Percentiles rank a stretch among this genome's conserved stretches.
These are phyloP conservation scores for Hippotragus niger DNA, from an alignment of 2,113 vertebrate genomes.

Conservation along the genomic window DNA sequence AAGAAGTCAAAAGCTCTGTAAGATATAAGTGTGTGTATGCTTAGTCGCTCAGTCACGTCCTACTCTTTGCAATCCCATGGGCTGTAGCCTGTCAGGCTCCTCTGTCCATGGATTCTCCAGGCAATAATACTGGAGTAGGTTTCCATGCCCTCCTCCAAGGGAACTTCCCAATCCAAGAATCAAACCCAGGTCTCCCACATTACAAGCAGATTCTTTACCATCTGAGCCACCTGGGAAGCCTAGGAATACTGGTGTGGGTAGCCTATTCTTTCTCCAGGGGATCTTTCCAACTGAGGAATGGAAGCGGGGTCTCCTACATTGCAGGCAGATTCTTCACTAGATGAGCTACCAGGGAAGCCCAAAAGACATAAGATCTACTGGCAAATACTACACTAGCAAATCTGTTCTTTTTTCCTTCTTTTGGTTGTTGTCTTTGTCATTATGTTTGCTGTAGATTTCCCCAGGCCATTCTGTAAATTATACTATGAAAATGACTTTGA, in stretches of 20 bases:
- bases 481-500: background rate
- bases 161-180: background rate
- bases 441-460: background rate
- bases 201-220: background rate
- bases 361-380: background rate
- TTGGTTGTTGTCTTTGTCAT: background rate
- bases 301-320: background rate
- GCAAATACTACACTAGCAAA: background rate
- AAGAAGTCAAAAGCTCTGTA: background rate
- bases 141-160: background rate
- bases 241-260: background rate
- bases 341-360: background rate
- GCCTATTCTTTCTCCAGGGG: background rate
- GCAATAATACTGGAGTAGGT: background rate
- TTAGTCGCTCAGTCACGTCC: background rate
- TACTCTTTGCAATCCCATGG: background rate
- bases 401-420: background rate
- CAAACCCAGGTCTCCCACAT: accelerated
- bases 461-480: background rate
- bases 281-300: background rate
- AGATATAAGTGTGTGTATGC: background rate
- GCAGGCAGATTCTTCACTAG: background rate
- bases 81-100: background rate
- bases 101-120: background rate
- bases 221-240: background rate